These are phyloP conservation scores for Daktulosphaira vitifoliae DNA, from an alignment of 1,140 invertebrate genomes.

Conservation along the genomic window DNA sequence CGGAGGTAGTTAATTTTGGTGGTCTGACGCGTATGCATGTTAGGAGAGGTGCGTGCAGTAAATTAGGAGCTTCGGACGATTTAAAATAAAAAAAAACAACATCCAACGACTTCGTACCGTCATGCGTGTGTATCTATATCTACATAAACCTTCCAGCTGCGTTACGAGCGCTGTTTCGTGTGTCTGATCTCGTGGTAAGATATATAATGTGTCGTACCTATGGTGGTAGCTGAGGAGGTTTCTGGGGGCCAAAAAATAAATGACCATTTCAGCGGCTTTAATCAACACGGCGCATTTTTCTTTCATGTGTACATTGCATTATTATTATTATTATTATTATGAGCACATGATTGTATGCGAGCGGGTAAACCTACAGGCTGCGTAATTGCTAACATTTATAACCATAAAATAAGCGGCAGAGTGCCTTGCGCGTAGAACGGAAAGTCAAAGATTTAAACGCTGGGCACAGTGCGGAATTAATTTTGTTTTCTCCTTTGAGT, in stretches of 20 bases:
- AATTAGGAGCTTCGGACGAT: conserved; percentile 12
- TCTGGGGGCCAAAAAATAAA: conserved; percentile 20
- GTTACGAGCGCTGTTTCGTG: neutral
- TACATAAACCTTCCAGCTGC: conserved; percentile 15
- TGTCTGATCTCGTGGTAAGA: conserved; percentile 8
- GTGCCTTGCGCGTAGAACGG: neutral
- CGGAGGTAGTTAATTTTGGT: conserved; percentile 25
- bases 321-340: too few species aligned
- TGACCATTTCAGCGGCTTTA: neutral
- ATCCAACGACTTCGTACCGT: too few species aligned
- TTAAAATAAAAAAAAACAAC: too few species aligned
- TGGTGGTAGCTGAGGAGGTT: neutral
- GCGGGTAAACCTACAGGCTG: neutral
- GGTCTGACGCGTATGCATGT: neutral
- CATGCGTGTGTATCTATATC: neutral
- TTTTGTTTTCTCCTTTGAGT: too few species aligned
- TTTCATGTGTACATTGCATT: neutral
- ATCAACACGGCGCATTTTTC: conserved; percentile 11
- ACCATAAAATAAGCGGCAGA: neutral
- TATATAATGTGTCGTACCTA: neutral
- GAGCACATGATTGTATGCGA: neutral
- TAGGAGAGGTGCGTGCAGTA: conserved; percentile 19
- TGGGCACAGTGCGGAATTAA: neutral
- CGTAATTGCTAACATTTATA: conserved; percentile 4
- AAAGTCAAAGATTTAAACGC: neutral